phyloP scores from a whole-genome alignment of 2,113 vertebrate species.

The Mustela lutreola region DNA sequence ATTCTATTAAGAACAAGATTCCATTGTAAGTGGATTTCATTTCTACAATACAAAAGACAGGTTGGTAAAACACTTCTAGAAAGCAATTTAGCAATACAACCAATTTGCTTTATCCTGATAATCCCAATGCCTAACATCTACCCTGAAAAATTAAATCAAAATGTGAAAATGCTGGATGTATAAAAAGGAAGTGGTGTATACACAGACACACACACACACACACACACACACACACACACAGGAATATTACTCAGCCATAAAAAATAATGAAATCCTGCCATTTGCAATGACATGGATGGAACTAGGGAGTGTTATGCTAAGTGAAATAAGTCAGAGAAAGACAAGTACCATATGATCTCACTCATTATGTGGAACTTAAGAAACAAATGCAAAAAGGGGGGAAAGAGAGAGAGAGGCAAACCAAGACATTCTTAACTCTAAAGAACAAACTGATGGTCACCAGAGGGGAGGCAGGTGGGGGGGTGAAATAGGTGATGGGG shows the following conservation, averaged over 20 bases:
- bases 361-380: not conserved
- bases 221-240: not conserved
- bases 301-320: not conserved
- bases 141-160: not conserved
- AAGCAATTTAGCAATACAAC: not conserved
- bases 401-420: not conserved
- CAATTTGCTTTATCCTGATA: not conserved
- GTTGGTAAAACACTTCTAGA: not conserved
- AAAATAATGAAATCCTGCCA: not conserved
- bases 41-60: not conserved
- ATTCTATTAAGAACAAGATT: not conserved
- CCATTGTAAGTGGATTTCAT: not conserved
- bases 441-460: not conserved
- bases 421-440: not conserved
- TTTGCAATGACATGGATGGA: not conserved
- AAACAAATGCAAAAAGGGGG: not conserved
- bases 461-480: not conserved
- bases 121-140: not conserved
- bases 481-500: not conserved
- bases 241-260: not conserved
- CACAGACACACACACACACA: not conserved
- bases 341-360: not conserved
- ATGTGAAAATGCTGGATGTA: too few species aligned
- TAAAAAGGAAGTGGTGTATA: too few species aligned
- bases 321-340: not conserved